A percentile compares a stretch with the other conserved stretches of the same genome.
phyloP scores from a whole-genome alignment of 2,113 vertebrate genomes.

The Kryptolebias marmoratus region DNA sequence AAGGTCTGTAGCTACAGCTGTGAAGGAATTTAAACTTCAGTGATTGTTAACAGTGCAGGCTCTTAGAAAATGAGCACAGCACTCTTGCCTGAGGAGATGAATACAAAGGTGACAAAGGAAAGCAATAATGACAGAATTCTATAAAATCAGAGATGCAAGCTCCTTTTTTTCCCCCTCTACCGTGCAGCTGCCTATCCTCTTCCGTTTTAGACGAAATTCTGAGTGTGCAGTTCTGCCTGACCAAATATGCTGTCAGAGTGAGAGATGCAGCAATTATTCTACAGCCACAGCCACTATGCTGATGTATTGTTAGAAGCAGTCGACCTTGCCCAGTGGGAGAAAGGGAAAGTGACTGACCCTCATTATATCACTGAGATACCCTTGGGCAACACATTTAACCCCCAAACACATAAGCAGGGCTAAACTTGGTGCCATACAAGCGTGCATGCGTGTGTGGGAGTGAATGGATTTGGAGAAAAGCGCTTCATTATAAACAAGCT shows the following conservation, averaged over 20 bases:
- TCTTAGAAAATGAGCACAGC: constrained; percentile 9
- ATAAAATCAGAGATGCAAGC: constrained; percentile 3
- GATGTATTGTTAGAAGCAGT: constrained; percentile 7
- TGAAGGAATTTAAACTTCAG: constrained; percentile 12
- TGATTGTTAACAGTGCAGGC: constrained; percentile 16
- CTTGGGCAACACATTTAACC: constrained; percentile 40
- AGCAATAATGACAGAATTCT: constrained; percentile 29
- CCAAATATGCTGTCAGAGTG: constrained; percentile 32
- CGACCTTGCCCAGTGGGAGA: constrained; percentile 3
- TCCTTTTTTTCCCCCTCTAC: constrained; percentile 2
- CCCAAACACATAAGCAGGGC: constrained; percentile 11
- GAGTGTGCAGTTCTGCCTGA: constrained; percentile 37
- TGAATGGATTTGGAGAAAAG: background rate
- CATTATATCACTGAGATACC: constrained; percentile 28
- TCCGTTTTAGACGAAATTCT: constrained; percentile 28
- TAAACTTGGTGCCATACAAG: background rate
- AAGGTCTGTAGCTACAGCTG: constrained; percentile 3
- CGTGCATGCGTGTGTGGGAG: background rate
- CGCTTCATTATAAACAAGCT: no score
- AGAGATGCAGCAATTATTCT: constrained; percentile 46
- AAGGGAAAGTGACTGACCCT: constrained; percentile 24
- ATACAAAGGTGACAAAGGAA: background rate
- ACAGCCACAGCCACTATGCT: constrained; percentile 23
- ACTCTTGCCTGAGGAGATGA: background rate
- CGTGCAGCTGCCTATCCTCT: constrained; percentile 14